Evolutionary conservation across 1,140 invertebrate species (phyloP).

Genomic region (Musca vetustissima): DNA sequence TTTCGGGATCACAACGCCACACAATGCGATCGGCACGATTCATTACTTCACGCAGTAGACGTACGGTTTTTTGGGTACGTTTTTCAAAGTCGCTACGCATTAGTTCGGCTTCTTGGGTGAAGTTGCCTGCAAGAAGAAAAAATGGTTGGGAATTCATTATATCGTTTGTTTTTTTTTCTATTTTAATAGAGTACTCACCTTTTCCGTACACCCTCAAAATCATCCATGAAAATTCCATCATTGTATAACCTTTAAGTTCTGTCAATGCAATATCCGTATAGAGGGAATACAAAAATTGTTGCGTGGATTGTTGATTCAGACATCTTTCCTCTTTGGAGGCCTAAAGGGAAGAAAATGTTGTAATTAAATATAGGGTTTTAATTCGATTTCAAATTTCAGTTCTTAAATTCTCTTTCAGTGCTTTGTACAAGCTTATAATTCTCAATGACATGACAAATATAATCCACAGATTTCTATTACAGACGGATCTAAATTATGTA

Average conservation of each 20-base stretch:
- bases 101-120: constrained; percentile 66
- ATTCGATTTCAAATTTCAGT: too few species aligned
- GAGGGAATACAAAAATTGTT: constrained; percentile 78
- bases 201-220: constrained; percentile 73
- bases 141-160: too few species aligned
- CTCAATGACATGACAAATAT: too few species aligned
- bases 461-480: too few species aligned
- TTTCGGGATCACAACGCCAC: constrained; percentile 74
- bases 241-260: constrained; percentile 81
- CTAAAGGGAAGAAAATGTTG: constrained; percentile 51
- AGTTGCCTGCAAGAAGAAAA: constrained; percentile 61
- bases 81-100: constrained; percentile 65
- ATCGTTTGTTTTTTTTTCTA: background rate
- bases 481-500: too few species aligned
- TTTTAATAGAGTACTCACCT: too few species aligned
- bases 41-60: constrained; percentile 68
- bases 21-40: constrained; percentile 65
- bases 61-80: constrained; percentile 66
- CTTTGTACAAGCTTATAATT: too few species aligned
- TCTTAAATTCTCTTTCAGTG: too few species aligned
- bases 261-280: constrained; percentile 77
- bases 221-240: constrained; percentile 88
- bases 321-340: constrained; percentile 67
- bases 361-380: too few species aligned
- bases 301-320: constrained; percentile 71